These are phyloP conservation scores for Epistrophella euchroma DNA, from an alignment of 2,888 invertebrate species.

Conservation along the genomic window DNA sequence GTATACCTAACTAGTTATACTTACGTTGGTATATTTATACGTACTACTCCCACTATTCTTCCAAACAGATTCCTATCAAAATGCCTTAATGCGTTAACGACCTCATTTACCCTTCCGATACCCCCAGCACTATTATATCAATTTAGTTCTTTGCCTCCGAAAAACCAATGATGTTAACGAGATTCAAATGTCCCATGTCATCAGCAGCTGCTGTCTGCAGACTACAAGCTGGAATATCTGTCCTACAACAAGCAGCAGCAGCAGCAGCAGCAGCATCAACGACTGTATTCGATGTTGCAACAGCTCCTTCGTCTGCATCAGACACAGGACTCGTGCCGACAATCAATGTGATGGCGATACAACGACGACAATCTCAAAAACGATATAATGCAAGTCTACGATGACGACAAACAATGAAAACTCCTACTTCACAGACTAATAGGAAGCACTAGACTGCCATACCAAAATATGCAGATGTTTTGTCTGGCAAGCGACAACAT, in stretches of 20 bases:
- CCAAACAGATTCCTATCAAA: slow-evolving; percentile 14
- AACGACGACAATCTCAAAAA: slow-evolving; percentile 31
- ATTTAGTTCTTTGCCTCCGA: slow-evolving; percentile 3
- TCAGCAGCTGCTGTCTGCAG: slow-evolving; percentile 70
- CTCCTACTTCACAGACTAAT: slow-evolving; percentile 1
- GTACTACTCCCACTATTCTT: not conserved
- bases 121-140: not conserved
- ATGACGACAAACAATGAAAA: slow-evolving; percentile 31
- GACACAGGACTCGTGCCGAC: slow-evolving; percentile 67
- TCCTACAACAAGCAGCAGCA: slow-evolving; percentile 34
- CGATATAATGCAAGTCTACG: slow-evolving; percentile 38
- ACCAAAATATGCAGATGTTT: not conserved
- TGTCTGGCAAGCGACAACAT: slow-evolving; percentile 55
- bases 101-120: slow-evolving; percentile 43
- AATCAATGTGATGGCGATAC: slow-evolving; percentile 56
- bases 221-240: slow-evolving; percentile 61
- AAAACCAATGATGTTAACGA: slow-evolving; percentile 59
- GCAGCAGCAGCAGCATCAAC: not conserved
- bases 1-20: not conserved
- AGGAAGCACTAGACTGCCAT: slow-evolving; percentile 2
- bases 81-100: slow-evolving; percentile 60
- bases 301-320: slow-evolving; percentile 47
- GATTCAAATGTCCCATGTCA: slow-evolving; percentile 73
- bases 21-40: too few species aligned
- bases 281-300: slow-evolving; percentile 53